Evolutionary conservation across 1,140 invertebrate genomes (phyloP).

Genomic region (Rhagoletis zephyria): DNA sequence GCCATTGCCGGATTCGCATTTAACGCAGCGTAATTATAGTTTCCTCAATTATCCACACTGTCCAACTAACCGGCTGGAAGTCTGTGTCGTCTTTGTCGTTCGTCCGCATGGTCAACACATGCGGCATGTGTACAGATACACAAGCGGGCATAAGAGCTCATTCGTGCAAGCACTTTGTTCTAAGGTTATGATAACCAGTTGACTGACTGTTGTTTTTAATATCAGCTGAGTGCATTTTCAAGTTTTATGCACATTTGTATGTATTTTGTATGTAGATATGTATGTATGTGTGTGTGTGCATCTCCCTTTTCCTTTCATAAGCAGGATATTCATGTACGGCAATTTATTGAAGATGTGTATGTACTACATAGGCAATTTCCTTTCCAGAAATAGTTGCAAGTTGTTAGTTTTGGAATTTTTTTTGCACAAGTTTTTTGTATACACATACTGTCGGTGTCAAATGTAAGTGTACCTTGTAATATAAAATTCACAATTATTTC

Average conservation of each 20-base stretch:
- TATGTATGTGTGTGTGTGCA: neutral
- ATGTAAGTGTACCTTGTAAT: no score
- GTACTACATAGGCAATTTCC: conserved; percentile 21
- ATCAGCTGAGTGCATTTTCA: conserved; percentile 40
- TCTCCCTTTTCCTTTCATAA: neutral
- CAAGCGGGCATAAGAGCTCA: neutral
- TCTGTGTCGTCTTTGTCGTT: neutral
- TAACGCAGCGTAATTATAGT: conserved; percentile 69
- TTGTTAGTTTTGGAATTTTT: neutral
- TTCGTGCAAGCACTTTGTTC: neutral
- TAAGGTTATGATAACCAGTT: conserved; percentile 37
- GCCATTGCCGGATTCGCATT: conserved; percentile 44
- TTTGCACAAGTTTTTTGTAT: no score
- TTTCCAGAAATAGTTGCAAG: conserved; percentile 31
- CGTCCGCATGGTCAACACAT: neutral
- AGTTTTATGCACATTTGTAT: neutral
- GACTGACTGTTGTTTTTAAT: neutral
- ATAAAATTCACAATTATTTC: no score
- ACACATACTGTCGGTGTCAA: no score
- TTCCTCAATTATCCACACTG: conserved; percentile 71
- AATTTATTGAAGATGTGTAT: conserved; percentile 17
- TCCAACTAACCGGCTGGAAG: conserved; percentile 8
- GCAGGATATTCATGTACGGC: conserved; percentile 17
- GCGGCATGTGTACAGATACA: neutral
- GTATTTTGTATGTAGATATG: neutral